These are phyloP conservation scores for Pitangus sulphuratus DNA, from an alignment of 2,797 vertebrate genomes.

Conservation along the genomic window DNA sequence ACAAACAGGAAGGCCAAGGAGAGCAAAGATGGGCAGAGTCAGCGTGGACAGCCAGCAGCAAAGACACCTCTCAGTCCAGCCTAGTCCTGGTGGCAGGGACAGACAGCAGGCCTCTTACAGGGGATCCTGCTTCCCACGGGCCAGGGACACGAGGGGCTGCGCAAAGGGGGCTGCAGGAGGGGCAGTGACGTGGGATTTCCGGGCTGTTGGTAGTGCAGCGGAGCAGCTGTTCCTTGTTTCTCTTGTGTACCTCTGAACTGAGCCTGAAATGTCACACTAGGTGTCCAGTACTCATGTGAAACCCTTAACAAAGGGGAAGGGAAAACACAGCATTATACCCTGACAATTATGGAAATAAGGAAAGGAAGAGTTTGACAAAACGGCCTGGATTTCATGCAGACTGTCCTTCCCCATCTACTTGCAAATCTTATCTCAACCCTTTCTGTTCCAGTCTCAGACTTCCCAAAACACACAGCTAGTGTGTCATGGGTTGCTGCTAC, in stretches of 20 bases:
- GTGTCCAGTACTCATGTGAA: accelerated
- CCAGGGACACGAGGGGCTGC: accelerated
- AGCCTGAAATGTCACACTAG: background rate
- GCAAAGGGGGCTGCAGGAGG: accelerated
- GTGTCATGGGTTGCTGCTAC: background rate
- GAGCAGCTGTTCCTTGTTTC: background rate
- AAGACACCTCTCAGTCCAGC: slow-evolving; percentile 82
- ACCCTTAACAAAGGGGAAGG: background rate
- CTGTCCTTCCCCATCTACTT: background rate
- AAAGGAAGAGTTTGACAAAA: background rate
- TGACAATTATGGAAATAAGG: background rate
- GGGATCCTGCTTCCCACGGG: background rate
- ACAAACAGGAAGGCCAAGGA: slow-evolving; percentile 85
- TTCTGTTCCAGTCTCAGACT: background rate
- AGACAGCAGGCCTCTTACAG: background rate
- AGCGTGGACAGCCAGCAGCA: slow-evolving; percentile 74
- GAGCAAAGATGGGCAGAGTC: slow-evolving; percentile 82
- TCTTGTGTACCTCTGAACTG: background rate
- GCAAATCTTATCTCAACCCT: background rate
- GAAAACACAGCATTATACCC: background rate
- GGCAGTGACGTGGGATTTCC: background rate
- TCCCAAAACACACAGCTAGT: background rate
- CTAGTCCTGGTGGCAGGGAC: slow-evolving; percentile 72
- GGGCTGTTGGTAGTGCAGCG: background rate
- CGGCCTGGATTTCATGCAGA: background rate